phyloP scores from a whole-genome alignment of 2,797 vertebrate species.

The Girardinus metallicus region DNA sequence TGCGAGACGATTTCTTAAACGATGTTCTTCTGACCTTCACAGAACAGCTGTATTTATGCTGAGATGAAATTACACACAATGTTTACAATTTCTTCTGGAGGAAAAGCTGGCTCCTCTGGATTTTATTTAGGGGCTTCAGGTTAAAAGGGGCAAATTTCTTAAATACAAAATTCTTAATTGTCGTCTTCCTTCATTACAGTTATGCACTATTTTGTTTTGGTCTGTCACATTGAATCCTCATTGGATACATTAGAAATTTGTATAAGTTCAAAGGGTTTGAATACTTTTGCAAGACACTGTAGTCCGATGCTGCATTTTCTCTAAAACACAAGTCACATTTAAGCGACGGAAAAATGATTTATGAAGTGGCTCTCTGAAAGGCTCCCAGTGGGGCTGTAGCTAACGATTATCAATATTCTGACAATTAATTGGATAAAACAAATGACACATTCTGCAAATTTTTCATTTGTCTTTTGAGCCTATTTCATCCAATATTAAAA shows the following conservation, averaged over 20 bases:
- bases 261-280: neutral
- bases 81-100: neutral
- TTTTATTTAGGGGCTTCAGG: neutral
- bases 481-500: no score
- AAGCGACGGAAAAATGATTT: neutral
- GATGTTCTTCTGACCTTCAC: neutral
- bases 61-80: neutral
- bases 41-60: neutral
- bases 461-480: no score
- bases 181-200: neutral
- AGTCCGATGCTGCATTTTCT: neutral
- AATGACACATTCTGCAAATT: no score
- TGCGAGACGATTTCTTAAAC: neutral
- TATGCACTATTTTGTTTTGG: neutral
- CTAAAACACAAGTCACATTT: neutral
- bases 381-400: no score
- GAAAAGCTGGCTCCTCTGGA: neutral
- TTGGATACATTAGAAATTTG: neutral
- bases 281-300: neutral
- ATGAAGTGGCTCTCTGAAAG: neutral
- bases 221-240: neutral
- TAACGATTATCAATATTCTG: no score
- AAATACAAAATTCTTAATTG: neutral
- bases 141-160: neutral
- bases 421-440: no score